Percentiles rank a stretch among this genome's conserved stretches.
Conservation (phyloP, 2,797 vertebrate genomes). For the Scarus forsteni region DNA sequence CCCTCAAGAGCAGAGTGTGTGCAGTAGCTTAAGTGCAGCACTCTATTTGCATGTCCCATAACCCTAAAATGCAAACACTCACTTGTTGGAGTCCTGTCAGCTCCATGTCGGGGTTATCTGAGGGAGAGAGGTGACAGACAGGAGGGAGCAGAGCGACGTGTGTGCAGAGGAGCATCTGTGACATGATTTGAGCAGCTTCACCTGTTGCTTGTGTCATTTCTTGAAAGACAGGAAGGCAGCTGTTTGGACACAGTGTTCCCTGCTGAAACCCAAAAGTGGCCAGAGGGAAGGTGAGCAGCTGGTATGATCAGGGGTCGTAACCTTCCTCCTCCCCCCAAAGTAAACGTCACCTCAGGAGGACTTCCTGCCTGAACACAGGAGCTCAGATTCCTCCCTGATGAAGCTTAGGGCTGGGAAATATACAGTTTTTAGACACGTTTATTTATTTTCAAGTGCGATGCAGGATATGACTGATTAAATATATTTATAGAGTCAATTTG, state of each 20-base stretch:
- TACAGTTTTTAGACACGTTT: too few relatives aligned
- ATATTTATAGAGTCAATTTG: too few relatives aligned
- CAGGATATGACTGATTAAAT: too few relatives aligned
- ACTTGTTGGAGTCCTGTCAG: slow-evolving; percentile 61
- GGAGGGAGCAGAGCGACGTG: slow-evolving; percentile 42
- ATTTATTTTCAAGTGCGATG: too few relatives aligned
- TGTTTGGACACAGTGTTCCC: slow-evolving; percentile 71
- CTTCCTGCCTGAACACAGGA: slow-evolving; percentile 54
- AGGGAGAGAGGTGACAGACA: slow-evolving; percentile 30
- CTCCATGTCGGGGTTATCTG: slow-evolving; percentile 28
- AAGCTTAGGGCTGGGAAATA: too few relatives aligned
- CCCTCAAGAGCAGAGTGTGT: too few relatives aligned
- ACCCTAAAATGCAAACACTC: slow-evolving; percentile 49
- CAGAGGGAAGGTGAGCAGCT: slow-evolving; percentile 79
- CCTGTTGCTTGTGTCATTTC: slow-evolving; percentile 80
- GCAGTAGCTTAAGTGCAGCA: slow-evolving; percentile 23
- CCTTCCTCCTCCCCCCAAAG: slow-evolving; percentile 33
- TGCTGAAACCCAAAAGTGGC: slow-evolving; percentile 63
- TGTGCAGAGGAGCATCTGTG: slow-evolving; percentile 59
- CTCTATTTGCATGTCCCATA: slow-evolving; percentile 40
- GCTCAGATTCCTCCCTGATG: slow-evolving; percentile 33
- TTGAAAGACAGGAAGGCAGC: slow-evolving; percentile 71
- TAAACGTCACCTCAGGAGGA: slow-evolving; percentile 67
- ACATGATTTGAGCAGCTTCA: slow-evolving; percentile 76
- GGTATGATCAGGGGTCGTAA: slow-evolving; percentile 70